Base-by-base conservation (phyloP, 2,113 vertebrate species). In the Merops nubicus region DNA sequence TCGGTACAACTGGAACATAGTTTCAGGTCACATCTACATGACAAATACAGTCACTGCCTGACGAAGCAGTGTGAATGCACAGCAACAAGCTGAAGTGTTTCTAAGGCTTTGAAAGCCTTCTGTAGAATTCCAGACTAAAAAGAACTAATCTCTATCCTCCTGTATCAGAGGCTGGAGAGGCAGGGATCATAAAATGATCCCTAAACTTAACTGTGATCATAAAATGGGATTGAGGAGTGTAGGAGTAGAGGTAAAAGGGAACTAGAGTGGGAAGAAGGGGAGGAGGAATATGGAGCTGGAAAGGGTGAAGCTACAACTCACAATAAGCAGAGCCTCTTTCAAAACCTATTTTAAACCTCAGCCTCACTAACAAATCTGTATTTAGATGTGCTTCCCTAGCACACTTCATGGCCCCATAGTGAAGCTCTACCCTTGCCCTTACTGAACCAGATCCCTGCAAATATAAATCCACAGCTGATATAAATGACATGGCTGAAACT, bases 1-100 rank as follows among this genome's bases (percentile, higher is more conserved):
- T 91, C 60, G 81, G 57, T 89, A 60, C 70, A 68, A 82, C 47
- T 63, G 50, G 29, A 72, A 89, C 40, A 40, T 6, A n/a, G 31
- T 31, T 96, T 91, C 81, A 86, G 56, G 88, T 84, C 92, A 96
- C 79, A 86, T 95, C 90, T 77, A 77, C 48, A 53, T 40, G 76
- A 93, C 76, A 92, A 92, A 92, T 34, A 62, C 50, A 91, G 72
- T 80, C 56, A 53, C n/a, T 54, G 48, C 43, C 63, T n/a, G n/a
- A n/a, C n/a, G n/a, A 80, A 94, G 91, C 54, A 64, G 82, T 25
- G 19, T 76, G 69, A 85, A 65, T 42, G 69, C 48, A 82, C 22
- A 91, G 68, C 28, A 84, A 54, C 36, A 50, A 83, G 11, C 33
- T 50, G 0, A 69, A 69, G 11, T 12, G 33, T 88, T 85, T 91